phyloP scores from a whole-genome alignment of 2,113 vertebrate genomes.

The Dicentrarchus labrax region DNA sequence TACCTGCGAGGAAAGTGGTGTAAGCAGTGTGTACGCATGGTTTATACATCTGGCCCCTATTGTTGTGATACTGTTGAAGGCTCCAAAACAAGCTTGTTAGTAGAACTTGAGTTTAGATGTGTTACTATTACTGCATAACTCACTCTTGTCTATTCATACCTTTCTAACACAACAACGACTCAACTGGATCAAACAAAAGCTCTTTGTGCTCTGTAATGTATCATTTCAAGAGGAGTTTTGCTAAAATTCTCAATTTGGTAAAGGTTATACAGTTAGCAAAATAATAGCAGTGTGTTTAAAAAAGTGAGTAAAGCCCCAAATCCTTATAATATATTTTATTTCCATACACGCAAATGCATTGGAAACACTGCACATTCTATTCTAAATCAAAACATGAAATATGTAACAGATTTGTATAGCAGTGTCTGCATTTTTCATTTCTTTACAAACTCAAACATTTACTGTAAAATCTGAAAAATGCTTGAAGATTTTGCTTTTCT shows the following conservation, averaged over 20 bases:
- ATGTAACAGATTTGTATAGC: background rate
- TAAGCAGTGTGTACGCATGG: no score
- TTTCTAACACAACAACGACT: no score
- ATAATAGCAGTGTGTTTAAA: no score
- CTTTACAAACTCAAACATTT: no score
- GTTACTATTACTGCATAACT: background rate
- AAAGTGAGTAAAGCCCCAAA: background rate
- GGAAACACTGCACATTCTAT: background rate
- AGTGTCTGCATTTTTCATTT: no score
- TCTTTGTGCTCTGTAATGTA: no score
- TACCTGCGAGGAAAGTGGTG: no score
- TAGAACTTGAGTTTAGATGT: background rate
- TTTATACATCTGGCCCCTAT: no score
- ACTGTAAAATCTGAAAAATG: no score
- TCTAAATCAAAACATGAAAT: slow-evolving; percentile 7
- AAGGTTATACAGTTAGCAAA: no score
- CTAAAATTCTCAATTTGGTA: background rate
- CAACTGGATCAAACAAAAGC: no score
- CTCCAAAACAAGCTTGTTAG: background rate
- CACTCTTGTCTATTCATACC: background rate
- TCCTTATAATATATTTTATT: background rate
- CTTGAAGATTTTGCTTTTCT: no score
- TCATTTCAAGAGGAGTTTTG: background rate
- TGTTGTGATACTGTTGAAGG: background rate
- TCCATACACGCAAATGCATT: background rate